Percentiles rank a stretch among this genome's conserved stretches.
phyloP scores from a whole-genome alignment of 2,113 vertebrate genomes.

The Manacus vitellinus region DNA sequence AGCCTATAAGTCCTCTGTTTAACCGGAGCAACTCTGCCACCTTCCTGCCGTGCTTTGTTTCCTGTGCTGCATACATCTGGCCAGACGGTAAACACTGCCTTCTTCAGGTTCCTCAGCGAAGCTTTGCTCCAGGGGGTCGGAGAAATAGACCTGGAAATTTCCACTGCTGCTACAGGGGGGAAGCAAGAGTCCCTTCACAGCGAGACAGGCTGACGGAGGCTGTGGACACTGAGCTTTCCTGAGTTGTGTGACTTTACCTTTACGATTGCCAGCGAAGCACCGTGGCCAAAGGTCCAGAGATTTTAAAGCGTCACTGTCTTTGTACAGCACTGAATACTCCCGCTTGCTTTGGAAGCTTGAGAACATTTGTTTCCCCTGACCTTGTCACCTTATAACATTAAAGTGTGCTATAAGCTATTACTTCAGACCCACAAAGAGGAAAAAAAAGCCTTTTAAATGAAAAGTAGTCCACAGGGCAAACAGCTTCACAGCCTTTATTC shows the following conservation, averaged over 20 bases:
- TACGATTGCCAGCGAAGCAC: neutral
- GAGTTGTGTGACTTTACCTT: neutral
- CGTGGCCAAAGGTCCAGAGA: neutral
- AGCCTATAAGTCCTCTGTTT: neutral
- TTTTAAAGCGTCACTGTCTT: neutral
- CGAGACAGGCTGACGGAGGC: neutral
- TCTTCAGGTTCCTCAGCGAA: neutral
- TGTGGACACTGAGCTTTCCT: neutral
- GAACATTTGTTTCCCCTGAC: neutral
- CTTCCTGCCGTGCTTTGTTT: conserved; percentile 44
- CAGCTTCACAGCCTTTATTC: neutral
- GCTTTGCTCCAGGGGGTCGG: neutral
- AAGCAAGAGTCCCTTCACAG: fast-evolving
- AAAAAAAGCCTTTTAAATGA: neutral
- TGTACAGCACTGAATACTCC: neutral
- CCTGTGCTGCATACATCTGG: neutral
- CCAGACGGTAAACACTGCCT: neutral
- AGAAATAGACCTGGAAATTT: neutral
- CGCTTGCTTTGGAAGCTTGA: neutral
- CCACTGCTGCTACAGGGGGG: neutral
- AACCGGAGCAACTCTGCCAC: neutral
- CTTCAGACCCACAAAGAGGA: neutral
- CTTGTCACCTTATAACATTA: neutral
- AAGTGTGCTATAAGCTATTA: neutral
- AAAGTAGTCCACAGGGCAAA: neutral